Conservation (phyloP, 2,113 vertebrate genomes). For the Crotalus helleri region DNA sequence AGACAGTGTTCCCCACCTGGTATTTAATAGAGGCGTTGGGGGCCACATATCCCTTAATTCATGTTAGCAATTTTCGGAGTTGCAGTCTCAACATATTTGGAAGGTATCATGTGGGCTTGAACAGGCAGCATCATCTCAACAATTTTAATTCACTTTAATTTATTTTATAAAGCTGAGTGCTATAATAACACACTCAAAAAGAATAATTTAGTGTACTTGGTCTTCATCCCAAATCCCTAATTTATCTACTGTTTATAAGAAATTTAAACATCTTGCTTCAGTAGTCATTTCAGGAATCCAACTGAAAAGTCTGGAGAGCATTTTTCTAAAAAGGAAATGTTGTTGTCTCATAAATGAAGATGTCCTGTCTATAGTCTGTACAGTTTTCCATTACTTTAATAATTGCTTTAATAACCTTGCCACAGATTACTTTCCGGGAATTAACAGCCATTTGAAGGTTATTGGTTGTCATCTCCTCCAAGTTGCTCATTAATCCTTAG, state of each 20-base stretch:
- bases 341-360: slow-evolving; percentile 17
- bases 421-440: slow-evolving; percentile 45
- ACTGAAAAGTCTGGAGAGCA: neutral
- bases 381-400: slow-evolving; percentile 7
- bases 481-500: slow-evolving; percentile 52
- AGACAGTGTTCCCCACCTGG: neutral
- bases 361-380: neutral
- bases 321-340: slow-evolving; percentile 2
- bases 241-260: neutral
- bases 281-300: neutral
- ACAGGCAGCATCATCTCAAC: neutral
- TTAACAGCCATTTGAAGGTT: slow-evolving; percentile 52
- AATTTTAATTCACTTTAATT: neutral
- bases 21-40: neutral
- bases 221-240: neutral
- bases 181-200: neutral
- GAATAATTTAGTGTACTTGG: neutral
- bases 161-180: neutral
- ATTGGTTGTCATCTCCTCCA: slow-evolving; percentile 52
- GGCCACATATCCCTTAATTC: neutral
- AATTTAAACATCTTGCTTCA: slow-evolving; percentile 8
- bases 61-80: neutral
- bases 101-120: neutral
- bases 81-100: neutral
- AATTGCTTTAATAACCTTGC: slow-evolving; percentile 56